Percentiles rank a stretch among this genome's conserved stretches.
Evolutionary conservation across 2,888 invertebrate species (phyloP).

Genomic region (Apantesis nais): DNA sequence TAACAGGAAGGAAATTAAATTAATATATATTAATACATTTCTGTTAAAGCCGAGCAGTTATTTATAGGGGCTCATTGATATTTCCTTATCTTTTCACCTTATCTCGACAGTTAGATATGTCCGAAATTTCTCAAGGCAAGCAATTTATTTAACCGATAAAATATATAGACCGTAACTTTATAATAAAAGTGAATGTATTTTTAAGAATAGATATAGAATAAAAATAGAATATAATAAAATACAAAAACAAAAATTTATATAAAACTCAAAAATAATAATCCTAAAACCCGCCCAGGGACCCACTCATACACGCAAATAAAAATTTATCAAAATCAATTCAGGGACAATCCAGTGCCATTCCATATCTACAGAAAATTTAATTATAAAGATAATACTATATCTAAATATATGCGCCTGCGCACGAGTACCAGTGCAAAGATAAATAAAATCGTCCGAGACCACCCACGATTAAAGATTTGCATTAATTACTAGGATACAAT

Average conservation of each 20-base stretch:
- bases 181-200: background rate
- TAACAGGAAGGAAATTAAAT: background rate
- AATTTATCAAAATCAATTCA: no score
- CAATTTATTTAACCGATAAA: constrained; percentile 28
- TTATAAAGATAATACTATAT: background rate
- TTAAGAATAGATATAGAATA: no score
- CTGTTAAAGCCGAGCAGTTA: background rate
- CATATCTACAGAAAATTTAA: no score
- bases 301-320: no score
- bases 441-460: constrained; percentile 37
- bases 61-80: constrained; percentile 22
- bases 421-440: constrained; percentile 15
- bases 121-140: constrained; percentile 34
- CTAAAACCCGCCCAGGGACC: no score
- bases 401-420: constrained; percentile 11
- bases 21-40: background rate
- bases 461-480: constrained; percentile 40
- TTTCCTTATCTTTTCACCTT: constrained; percentile 18
- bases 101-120: constrained; percentile 29
- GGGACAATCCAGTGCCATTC: no score
- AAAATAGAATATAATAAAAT: no score
- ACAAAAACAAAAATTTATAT: no score
- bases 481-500: constrained; percentile 35
- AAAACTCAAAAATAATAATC: no score
- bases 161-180: background rate